Conservation (phyloP, 1,140 invertebrate genomes). For the Brevipalpus yothersi region DNA sequence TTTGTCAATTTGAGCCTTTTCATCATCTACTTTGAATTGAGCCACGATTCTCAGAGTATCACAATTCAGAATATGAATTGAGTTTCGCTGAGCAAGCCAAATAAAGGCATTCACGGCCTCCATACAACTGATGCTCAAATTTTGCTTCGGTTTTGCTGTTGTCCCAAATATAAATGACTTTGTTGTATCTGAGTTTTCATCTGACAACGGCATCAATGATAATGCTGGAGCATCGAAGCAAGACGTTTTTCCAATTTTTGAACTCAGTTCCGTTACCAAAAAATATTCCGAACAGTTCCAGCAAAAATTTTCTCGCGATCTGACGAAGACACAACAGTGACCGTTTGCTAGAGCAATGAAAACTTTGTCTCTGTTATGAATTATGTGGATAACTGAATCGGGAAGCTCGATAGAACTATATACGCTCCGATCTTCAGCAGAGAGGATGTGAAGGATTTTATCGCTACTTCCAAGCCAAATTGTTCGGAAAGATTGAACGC, state of each 20-base stretch:
- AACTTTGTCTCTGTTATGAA: conserved; percentile 74
- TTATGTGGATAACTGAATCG: conserved; percentile 40
- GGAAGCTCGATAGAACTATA: conserved; percentile 45
- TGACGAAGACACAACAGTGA: conserved; percentile 6
- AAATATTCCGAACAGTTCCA: conserved; percentile 9
- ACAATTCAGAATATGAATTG: conserved; percentile 78
- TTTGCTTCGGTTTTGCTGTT: too few species aligned
- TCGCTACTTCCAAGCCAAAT: conserved; percentile 91
- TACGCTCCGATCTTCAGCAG: conserved; percentile 70
- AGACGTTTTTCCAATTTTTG: background rate
- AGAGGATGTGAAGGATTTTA: conserved; percentile 64
- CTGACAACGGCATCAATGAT: background rate
- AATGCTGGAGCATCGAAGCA: background rate
- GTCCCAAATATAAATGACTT: too few species aligned
- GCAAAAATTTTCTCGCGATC: background rate
- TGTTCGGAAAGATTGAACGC: conserved; percentile 62
- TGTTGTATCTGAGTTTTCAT: too few species aligned
- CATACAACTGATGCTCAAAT: conserved; percentile 44
- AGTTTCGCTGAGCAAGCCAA: conserved; percentile 94
- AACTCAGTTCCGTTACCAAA: background rate
- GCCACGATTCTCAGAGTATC: conserved; percentile 41
- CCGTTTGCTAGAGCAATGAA: conserved; percentile 87
- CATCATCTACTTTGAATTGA: conserved; percentile 78
- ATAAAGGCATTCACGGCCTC: conserved; percentile 62
- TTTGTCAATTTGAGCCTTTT: conserved; percentile 73